phyloP scores from a whole-genome alignment of 37 sponge, comb jelly and placozoan genomes.

The Diacarnus erythraeanus region DNA sequence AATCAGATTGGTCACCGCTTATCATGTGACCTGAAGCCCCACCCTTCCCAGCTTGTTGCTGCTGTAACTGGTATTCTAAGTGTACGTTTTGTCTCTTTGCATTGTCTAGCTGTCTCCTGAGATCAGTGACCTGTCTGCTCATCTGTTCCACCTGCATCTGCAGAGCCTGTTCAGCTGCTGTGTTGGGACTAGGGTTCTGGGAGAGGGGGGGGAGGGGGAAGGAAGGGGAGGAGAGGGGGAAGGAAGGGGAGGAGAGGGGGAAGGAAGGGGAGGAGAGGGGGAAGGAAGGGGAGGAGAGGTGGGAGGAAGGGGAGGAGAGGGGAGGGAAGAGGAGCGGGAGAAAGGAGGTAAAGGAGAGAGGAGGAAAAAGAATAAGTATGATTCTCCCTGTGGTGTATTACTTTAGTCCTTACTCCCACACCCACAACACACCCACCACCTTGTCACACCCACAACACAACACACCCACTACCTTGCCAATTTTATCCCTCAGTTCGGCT shows the following conservation, averaged over 20 bases:
- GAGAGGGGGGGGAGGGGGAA: not conserved
- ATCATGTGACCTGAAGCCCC: too few relatives aligned
- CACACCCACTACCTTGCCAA: not conserved
- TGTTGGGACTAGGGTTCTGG: not conserved
- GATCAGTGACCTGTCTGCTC: not conserved
- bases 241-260: not conserved
- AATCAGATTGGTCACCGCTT: too few relatives aligned
- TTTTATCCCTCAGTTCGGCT: constrained; percentile 1
- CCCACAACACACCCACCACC: too few relatives aligned
- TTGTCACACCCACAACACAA: too few relatives aligned
- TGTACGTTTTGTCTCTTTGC: not conserved
- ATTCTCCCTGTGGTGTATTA: not conserved
- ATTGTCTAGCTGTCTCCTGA: not conserved
- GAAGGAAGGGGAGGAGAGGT: constrained; percentile 10
- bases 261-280: not conserved
- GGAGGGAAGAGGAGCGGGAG: constrained; percentile 2
- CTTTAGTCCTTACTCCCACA: not conserved
- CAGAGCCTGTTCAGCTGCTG: constrained; percentile 13
- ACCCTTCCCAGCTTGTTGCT: not conserved
- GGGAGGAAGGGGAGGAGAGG: constrained; percentile 17
- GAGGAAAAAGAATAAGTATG: not conserved
- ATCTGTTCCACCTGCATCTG: constrained; percentile 15
- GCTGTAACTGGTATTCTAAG: not conserved
- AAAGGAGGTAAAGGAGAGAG: not conserved
- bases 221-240: not conserved